Percentiles rank a stretch among this genome's conserved stretches.
phyloP scores from a whole-genome alignment of 2,888 invertebrate genomes.

The Subacronicta megacephala region DNA sequence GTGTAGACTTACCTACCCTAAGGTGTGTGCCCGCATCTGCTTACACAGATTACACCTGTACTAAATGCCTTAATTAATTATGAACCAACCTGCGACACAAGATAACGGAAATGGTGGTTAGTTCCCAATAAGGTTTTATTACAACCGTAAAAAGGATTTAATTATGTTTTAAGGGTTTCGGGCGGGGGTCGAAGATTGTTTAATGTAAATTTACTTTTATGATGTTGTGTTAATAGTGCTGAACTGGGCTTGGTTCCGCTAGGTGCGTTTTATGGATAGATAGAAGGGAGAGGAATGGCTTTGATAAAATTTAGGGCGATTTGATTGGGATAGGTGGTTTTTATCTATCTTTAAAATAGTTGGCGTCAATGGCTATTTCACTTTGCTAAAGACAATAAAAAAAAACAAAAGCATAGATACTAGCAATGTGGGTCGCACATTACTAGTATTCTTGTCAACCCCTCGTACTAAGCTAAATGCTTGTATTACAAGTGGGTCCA shows the following conservation, averaged over 20 bases:
- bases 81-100: conserved; percentile 60
- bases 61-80: conserved; percentile 64
- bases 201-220: conserved; percentile 59
- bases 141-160: conserved; percentile 62
- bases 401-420: too few species aligned
- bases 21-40: conserved; percentile 49
- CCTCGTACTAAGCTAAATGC: too few species aligned
- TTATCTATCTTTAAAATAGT: conserved; percentile 18
- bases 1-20: conserved; percentile 10
- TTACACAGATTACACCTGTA: conserved; percentile 54
- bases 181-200: conserved; percentile 49
- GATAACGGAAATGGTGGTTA: conserved; percentile 65
- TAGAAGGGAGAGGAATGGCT: conserved; percentile 28
- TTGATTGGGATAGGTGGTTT: conserved; percentile 23
- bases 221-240: conserved; percentile 58
- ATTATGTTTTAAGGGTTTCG: conserved; percentile 61
- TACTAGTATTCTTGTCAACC: too few species aligned
- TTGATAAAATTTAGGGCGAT: conserved; percentile 39
- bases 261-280: conserved; percentile 49
- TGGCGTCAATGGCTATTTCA: conserved; percentile 7
- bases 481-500: too few species aligned
- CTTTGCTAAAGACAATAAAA: background rate
- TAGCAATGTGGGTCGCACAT: too few species aligned
- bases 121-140: conserved; percentile 62
- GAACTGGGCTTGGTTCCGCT: conserved; percentile 43